phyloP scores from a whole-genome alignment of 2,113 vertebrate genomes.

The Saccopteryx bilineata region DNA sequence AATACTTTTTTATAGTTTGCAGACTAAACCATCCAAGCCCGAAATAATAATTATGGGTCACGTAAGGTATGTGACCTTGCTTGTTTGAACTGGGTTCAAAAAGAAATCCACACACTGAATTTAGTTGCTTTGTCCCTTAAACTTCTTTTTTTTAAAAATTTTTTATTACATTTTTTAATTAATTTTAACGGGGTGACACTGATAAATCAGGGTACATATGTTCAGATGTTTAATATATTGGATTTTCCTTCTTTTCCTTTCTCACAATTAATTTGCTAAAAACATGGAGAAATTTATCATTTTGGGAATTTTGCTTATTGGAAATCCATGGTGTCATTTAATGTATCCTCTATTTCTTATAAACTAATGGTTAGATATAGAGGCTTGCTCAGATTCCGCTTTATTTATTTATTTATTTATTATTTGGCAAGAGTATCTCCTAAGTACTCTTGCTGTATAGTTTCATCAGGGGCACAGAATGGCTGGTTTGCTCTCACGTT shows the following conservation, averaged over 20 bases:
- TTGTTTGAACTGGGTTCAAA: conserved; percentile 46
- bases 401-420: neutral
- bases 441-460: neutral
- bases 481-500: neutral
- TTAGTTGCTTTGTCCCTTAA: conserved; percentile 3
- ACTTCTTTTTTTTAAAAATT: neutral
- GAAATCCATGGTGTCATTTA: neutral
- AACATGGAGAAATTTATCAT: conserved; percentile 31
- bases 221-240: neutral
- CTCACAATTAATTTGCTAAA: conserved; percentile 41
- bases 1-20: neutral
- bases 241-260: neutral
- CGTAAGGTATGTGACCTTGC: no score
- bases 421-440: neutral
- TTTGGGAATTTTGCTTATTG: conserved; percentile 53
- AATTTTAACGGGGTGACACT: no score
- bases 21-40: no score
- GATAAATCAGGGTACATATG: no score
- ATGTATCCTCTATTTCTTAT: neutral
- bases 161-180: no score
- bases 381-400: conserved; percentile 21
- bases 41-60: no score
- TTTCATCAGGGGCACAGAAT: neutral
- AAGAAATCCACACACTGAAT: conserved; percentile 29
- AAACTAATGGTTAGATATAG: neutral